phyloP scores from a whole-genome alignment of 2,888 invertebrate genomes.

The Acleris cristana region DNA sequence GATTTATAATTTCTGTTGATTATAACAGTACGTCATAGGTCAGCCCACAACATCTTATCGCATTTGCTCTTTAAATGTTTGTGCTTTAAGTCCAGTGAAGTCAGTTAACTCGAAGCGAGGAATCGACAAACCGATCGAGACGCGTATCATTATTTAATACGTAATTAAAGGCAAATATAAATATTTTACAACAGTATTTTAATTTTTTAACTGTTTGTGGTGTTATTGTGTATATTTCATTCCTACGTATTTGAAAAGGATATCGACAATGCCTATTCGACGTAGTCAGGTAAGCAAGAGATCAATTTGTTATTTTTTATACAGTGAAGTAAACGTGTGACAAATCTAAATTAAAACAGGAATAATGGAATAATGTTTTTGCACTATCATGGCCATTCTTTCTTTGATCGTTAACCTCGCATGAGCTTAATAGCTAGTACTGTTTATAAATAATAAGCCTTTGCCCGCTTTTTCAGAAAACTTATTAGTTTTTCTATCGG shows the following conservation, averaged over 20 bases:
- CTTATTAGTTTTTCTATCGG: no score
- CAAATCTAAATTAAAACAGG: not conserved
- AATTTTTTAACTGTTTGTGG: conserved; percentile 36
- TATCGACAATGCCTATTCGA: conserved; percentile 74
- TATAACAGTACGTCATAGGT: conserved; percentile 76
- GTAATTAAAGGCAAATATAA: conserved; percentile 40
- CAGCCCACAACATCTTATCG: conserved; percentile 76
- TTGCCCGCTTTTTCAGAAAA: no score
- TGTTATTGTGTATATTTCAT: conserved; percentile 43
- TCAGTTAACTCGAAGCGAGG: conserved; percentile 74
- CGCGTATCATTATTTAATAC: conserved; percentile 46
- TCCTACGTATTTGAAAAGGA: conserved; percentile 42
- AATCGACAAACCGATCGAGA: conserved; percentile 61
- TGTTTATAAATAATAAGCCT: not conserved
- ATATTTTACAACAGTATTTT: conserved; percentile 28
- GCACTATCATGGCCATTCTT: conserved; percentile 10
- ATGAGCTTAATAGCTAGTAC: not conserved
- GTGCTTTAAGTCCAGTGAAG: conserved; percentile 74
- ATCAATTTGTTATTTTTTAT: conserved; percentile 18
- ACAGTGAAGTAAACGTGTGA: not conserved
- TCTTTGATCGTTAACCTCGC: conserved; percentile 4
- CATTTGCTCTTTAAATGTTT: conserved; percentile 78
- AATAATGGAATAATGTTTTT: conserved; percentile 5
- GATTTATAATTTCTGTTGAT: conserved; percentile 75
- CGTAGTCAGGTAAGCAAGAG: conserved; percentile 70